Conservation (phyloP, 2,888 invertebrate species). For the Pyrocoelia pectoralis region DNA sequence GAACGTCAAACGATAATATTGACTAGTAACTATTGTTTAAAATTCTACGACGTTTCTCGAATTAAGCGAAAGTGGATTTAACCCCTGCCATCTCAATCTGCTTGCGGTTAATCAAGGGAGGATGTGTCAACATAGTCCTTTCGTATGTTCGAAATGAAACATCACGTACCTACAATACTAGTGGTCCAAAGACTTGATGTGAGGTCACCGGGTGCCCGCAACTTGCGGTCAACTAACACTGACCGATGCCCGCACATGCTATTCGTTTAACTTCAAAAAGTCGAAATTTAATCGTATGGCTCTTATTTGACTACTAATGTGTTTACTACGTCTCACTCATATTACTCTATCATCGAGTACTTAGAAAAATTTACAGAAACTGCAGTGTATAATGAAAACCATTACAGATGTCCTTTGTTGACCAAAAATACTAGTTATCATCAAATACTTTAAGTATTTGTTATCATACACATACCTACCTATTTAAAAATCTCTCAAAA, state of each 20-base stretch:
- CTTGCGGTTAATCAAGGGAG: slow-evolving; percentile 51
- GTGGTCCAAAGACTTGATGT: slow-evolving; percentile 30
- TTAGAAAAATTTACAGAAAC: too few relatives aligned
- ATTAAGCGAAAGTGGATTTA: slow-evolving; percentile 59
- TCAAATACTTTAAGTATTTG: too few relatives aligned
- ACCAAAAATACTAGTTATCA: too few relatives aligned
- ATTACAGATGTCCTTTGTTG: too few relatives aligned
- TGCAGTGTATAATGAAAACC: too few relatives aligned
- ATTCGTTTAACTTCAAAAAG: slow-evolving; percentile 29
- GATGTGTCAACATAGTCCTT: slow-evolving; percentile 39
- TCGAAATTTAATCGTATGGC: slow-evolving; percentile 20
- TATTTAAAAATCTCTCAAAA: too few relatives aligned
- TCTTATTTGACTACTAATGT: neutral
- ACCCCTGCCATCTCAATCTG: slow-evolving; percentile 51
- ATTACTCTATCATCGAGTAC: too few relatives aligned
- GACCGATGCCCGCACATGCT: slow-evolving; percentile 37
- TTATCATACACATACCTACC: too few relatives aligned
- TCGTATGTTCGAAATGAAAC: slow-evolving; percentile 29
- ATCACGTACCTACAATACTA: slow-evolving; percentile 32
- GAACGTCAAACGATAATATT: slow-evolving; percentile 58
- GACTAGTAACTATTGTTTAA: slow-evolving; percentile 58
- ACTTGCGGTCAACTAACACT: slow-evolving; percentile 33
- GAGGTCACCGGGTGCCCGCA: slow-evolving; percentile 42
- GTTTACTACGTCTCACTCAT: too few relatives aligned
- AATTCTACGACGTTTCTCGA: slow-evolving; percentile 56